phyloP scores from a whole-genome alignment of 2,797 vertebrate genomes.

The Delichon dasypus region DNA sequence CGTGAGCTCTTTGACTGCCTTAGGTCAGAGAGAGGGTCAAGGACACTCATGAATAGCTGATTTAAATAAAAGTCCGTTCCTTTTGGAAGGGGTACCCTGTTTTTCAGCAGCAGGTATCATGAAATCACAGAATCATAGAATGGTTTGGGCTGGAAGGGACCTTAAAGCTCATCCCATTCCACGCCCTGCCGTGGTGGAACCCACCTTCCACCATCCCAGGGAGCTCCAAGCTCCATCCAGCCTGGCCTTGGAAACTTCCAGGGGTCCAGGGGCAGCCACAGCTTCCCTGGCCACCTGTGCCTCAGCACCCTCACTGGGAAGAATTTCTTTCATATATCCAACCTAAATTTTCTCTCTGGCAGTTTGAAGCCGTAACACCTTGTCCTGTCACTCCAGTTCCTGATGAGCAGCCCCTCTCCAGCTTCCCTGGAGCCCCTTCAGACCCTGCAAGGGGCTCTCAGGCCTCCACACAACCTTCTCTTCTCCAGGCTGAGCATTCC shows the following conservation, averaged over 20 bases:
- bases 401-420: background rate
- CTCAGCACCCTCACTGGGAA: background rate
- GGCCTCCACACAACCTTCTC: background rate
- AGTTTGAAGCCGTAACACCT: background rate
- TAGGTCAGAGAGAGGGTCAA: background rate
- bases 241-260: background rate
- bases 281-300: background rate
- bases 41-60: background rate
- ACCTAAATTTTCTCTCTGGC: background rate
- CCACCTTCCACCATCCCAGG: background rate
- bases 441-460: background rate
- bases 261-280: background rate
- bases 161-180: background rate
- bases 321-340: background rate
- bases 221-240: rapidly evolving
- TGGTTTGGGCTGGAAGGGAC: background rate
- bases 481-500: background rate
- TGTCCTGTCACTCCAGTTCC: background rate
- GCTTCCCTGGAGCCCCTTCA: background rate
- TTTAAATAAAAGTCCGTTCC: background rate
- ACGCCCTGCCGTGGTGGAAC: background rate
- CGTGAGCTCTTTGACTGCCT: background rate
- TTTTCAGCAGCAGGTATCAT: background rate
- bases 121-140: background rate
- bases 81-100: background rate